Conservation (phyloP, 2,888 invertebrate species). For the Bhutanitis thaidina region DNA sequence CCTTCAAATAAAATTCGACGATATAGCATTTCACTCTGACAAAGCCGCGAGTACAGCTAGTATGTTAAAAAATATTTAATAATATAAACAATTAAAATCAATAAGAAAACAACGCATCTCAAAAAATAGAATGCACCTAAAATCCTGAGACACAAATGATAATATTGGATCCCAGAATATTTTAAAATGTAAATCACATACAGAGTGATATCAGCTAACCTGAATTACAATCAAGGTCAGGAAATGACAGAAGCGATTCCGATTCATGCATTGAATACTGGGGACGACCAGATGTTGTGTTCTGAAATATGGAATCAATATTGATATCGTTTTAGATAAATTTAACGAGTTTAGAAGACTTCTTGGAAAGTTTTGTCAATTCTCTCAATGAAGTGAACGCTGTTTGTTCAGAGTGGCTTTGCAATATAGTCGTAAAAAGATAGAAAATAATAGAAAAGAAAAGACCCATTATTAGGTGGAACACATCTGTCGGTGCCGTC, state of each 20-base stretch:
- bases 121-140: not conserved
- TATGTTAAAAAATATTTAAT: too few species aligned
- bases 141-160: slow-evolving; percentile 7
- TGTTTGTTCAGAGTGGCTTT: slow-evolving; percentile 42
- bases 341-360: slow-evolving; percentile 42
- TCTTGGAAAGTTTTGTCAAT: slow-evolving; percentile 40
- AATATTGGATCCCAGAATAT: slow-evolving; percentile 19
- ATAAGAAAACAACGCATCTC: not conserved
- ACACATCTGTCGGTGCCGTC: slow-evolving; percentile 35
- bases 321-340: slow-evolving; percentile 43
- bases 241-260: slow-evolving; percentile 36
- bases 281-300: slow-evolving; percentile 41
- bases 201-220: slow-evolving; percentile 32
- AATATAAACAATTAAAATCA: too few species aligned
- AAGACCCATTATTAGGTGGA: slow-evolving; percentile 27
- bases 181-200: slow-evolving; percentile 30
- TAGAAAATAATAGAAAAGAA: slow-evolving; percentile 38
- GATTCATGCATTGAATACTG: slow-evolving; percentile 53
- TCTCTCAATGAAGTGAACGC: slow-evolving; percentile 36
- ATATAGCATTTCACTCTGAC: too few species aligned
- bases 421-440: too few species aligned
- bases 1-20: too few species aligned
- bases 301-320: slow-evolving; percentile 31
- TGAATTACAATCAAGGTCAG: slow-evolving; percentile 43
- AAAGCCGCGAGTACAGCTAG: too few species aligned